These are phyloP conservation scores for Bellardia bayeri DNA, from an alignment of 2,888 invertebrate genomes.

Conservation along the genomic window DNA sequence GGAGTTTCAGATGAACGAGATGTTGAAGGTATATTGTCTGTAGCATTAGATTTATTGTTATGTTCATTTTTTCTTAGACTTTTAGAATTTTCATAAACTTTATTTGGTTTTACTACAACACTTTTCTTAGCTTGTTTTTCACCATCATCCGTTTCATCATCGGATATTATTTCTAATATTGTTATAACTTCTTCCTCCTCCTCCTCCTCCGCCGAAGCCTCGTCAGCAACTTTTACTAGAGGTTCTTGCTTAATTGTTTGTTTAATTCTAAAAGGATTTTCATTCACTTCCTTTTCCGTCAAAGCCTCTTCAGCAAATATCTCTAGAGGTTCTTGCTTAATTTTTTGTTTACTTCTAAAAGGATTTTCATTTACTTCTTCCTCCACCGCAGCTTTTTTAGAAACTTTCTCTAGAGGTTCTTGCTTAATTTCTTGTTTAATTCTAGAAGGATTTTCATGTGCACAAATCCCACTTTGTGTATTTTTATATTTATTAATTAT, in stretches of 20 bases:
- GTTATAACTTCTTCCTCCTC: conserved; percentile 12
- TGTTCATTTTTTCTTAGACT: background rate
- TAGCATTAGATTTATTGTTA: background rate
- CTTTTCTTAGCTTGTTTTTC: background rate
- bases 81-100: background rate
- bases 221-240: no score
- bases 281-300: background rate
- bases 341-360: background rate
- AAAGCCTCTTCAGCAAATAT: no score
- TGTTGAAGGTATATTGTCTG: conserved; percentile 33
- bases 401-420: background rate
- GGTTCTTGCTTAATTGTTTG: background rate
- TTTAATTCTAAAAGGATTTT: background rate
- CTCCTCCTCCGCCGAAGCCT: background rate
- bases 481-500: conserved; percentile 22
- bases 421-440: background rate
- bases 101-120: background rate
- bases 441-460: background rate
- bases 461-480: background rate
- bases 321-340: background rate
- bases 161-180: conserved; percentile 40
- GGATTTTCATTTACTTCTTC: background rate
- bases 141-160: conserved; percentile 2
- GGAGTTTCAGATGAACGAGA: background rate
- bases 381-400: no score